Percentiles rank a stretch among this genome's conserved stretches.
Conservation (phyloP, 2,113 vertebrate species). For the Festucalex cinctus region DNA sequence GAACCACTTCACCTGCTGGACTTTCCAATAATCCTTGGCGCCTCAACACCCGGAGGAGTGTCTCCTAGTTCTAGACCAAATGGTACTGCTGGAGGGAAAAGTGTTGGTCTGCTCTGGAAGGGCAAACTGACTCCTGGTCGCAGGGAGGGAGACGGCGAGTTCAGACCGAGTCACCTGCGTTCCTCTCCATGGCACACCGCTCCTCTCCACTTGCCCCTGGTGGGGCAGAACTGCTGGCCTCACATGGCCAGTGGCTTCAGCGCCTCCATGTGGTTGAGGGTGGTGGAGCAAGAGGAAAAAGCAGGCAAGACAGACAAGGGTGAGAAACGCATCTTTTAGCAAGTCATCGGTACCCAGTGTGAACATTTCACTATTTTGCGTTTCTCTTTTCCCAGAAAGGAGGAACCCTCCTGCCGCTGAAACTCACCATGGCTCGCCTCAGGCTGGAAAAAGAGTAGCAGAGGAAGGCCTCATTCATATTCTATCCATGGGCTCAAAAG, state of each 20-base stretch:
- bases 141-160: conserved; percentile 71
- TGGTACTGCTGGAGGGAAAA: conserved; percentile 56
- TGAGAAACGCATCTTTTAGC: conserved; percentile 50
- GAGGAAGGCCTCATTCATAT: conserved; percentile 85
- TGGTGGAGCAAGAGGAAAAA: conserved; percentile 60
- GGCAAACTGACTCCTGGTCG: conserved; percentile 72
- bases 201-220: conserved; percentile 86
- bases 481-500: conserved; percentile 92
- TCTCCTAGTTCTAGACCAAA: conserved; percentile 68
- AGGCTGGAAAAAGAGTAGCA: conserved; percentile 65
- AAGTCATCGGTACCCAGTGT: neutral
- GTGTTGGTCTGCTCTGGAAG: conserved; percentile 63
- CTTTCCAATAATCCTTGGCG: conserved; percentile 79
- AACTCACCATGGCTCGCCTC: conserved; percentile 45
- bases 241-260: conserved; percentile 96
- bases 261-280: conserved; percentile 84
- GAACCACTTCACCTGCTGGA: conserved; percentile 85
- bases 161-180: conserved; percentile 62
- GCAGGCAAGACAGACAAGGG: conserved; percentile 60
- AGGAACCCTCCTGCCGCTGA: conserved; percentile 62
- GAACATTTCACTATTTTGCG: conserved; percentile 15
- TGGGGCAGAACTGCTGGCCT: conserved; percentile 96
- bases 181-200: conserved; percentile 91
- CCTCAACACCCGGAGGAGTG: conserved; percentile 42
- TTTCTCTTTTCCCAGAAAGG: conserved; percentile 70